A percentile compares a stretch with the other conserved stretches of the same genome.
phyloP scores from a whole-genome alignment of 2,113 vertebrate genomes.

The Hylia prasina region DNA sequence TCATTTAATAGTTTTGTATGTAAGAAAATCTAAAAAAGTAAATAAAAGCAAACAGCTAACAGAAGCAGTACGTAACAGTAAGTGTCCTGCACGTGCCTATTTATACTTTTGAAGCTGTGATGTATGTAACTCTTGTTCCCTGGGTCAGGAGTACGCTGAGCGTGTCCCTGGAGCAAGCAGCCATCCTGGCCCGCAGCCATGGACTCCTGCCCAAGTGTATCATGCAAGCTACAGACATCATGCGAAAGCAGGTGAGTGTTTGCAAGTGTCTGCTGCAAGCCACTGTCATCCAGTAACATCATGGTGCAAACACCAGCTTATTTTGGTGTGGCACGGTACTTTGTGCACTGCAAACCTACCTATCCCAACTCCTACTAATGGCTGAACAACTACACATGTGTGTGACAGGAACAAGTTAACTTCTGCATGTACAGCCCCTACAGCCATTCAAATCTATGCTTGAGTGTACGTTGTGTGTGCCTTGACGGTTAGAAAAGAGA shows the following conservation, averaged over 20 bases:
- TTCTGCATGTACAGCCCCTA: not conserved
- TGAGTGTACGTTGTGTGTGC: not conserved
- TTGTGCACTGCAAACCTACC: not conserved
- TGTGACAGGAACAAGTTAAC: not conserved
- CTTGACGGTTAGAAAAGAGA: not conserved
- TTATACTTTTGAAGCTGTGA: not conserved
- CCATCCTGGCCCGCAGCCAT: slow-evolving; percentile 88
- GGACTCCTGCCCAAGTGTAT: slow-evolving; percentile 91
- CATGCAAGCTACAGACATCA: slow-evolving; percentile 98
- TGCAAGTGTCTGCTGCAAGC: not conserved
- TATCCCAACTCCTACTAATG: not conserved
- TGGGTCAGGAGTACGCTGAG: slow-evolving; percentile 83
- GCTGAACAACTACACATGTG: not conserved
- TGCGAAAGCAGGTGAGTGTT: slow-evolving; percentile 90
- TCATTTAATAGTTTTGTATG: not conserved
- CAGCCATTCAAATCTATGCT: not conserved
- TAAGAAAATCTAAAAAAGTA: not conserved
- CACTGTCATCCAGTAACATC: accelerated
- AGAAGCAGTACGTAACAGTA: not conserved
- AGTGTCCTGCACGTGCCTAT: not conserved
- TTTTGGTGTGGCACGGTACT: not conserved
- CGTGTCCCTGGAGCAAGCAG: slow-evolving; percentile 92
- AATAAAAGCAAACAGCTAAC: not conserved
- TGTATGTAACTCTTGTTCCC: not conserved
- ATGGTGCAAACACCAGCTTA: accelerated